phyloP scores from a whole-genome alignment of 1,140 invertebrate genomes.

The Drosophila pachea region DNA sequence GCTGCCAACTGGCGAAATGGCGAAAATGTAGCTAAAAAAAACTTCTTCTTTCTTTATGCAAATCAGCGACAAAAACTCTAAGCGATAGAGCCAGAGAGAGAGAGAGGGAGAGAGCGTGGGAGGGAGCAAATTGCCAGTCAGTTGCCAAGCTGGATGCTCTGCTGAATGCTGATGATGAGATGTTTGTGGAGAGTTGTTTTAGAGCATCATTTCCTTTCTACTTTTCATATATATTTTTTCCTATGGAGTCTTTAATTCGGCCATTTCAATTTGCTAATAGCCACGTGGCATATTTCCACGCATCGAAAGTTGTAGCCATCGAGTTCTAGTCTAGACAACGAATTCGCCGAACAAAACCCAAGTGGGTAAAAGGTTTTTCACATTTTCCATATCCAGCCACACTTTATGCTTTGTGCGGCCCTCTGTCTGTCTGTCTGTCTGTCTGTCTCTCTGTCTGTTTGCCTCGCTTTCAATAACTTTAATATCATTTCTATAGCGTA shows the following conservation, averaged over 20 bases:
- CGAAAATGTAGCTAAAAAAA: constrained; percentile 35
- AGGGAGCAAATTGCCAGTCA: constrained; percentile 16
- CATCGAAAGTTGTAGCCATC: constrained; percentile 38
- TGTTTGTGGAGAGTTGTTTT: constrained; percentile 29
- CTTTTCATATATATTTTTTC: too few relatives aligned
- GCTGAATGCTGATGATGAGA: constrained; percentile 43
- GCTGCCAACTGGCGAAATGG: constrained; percentile 11
- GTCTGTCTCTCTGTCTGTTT: constrained; percentile 47
- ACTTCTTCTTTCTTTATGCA: constrained; percentile 51
- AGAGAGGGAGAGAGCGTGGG: too few relatives aligned
- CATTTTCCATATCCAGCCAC: constrained; percentile 19
- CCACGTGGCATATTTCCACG: constrained; percentile 61
- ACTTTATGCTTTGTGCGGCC: too few relatives aligned
- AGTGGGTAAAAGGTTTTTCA: constrained; percentile 61
- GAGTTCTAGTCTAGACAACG: constrained; percentile 57
- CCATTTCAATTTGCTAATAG: constrained; percentile 67
- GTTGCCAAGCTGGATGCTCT: constrained; percentile 29
- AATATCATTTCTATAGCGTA: constrained; percentile 52
- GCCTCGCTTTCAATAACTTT: constrained; percentile 65
- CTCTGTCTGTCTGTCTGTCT: constrained; percentile 9
- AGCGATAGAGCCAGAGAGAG: not conserved
- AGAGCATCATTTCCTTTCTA: constrained; percentile 25
- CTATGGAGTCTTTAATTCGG: constrained; percentile 36
- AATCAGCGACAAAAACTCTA: constrained; percentile 46
- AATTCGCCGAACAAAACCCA: constrained; percentile 49